phyloP scores from a whole-genome alignment of 2,888 invertebrate species.

The Metallyticus violacea region DNA sequence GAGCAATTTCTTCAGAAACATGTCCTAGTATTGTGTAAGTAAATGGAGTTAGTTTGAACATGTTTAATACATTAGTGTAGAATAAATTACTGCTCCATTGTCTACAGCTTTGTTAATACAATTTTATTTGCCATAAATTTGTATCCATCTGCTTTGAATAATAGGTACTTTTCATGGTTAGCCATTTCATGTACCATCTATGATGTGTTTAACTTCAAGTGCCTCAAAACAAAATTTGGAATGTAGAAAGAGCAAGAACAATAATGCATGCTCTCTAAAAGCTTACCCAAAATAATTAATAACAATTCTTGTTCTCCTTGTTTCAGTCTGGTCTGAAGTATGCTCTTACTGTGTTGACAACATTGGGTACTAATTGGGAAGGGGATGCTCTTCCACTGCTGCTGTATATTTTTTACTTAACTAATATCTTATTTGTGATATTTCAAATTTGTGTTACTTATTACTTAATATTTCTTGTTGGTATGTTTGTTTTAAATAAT shows the following conservation, averaged over 20 bases:
- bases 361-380: background rate
- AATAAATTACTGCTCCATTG: no score
- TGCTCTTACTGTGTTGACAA: conserved; percentile 6
- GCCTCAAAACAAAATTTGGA: background rate
- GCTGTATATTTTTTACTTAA: background rate
- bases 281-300: background rate
- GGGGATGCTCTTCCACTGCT: background rate
- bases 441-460: background rate
- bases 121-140: no score
- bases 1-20: no score
- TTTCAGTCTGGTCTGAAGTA: conserved; percentile 14
- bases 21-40: no score
- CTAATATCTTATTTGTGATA: background rate
- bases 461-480: background rate
- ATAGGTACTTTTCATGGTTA: no score
- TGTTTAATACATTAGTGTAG: no score
- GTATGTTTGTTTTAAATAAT: background rate
- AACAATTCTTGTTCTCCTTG: background rate
- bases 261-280: background rate
- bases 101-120: no score
- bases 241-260: no score
- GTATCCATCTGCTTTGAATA: no score
- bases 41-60: no score
- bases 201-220: background rate
- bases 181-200: background rate